phyloP scores from a whole-genome alignment of 2,797 vertebrate genomes.

The Neopelma chrysocephalum region DNA sequence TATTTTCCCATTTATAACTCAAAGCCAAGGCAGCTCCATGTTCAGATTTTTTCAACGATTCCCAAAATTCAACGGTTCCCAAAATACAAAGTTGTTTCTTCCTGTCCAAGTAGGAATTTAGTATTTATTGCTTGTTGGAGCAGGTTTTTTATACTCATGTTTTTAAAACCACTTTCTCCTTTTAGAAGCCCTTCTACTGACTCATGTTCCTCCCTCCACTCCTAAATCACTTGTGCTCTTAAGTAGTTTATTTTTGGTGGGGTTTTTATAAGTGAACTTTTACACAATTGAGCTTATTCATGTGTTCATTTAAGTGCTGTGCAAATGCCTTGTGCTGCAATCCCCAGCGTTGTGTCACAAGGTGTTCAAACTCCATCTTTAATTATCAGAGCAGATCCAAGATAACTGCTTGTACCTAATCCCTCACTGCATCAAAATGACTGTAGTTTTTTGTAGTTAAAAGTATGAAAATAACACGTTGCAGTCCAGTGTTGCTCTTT shows the following conservation, averaged over 20 bases:
- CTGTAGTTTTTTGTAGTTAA: not conserved
- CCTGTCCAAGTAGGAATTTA: not conserved
- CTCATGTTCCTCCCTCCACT: conserved; percentile 5
- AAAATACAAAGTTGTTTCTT: conserved; percentile 7
- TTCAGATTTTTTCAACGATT: not conserved
- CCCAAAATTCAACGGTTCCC: not conserved
- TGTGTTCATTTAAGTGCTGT: not conserved
- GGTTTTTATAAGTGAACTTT: conserved; percentile 2
- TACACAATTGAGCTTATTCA: not conserved
- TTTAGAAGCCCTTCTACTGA: conserved; percentile 36
- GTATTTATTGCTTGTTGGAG: conserved; percentile 24
- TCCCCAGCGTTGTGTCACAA: not conserved
- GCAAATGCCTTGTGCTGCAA: not conserved
- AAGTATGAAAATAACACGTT: not conserved
- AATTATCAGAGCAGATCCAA: not conserved
- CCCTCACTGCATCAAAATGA: not conserved
- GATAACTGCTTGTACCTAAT: not conserved
- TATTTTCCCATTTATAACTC: not conserved
- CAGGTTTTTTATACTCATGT: not conserved
- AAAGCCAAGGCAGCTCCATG: not conserved
- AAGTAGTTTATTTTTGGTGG: conserved; percentile 46
- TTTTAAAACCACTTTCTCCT: conserved; percentile 12
- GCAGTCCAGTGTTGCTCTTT: rapidly evolving
- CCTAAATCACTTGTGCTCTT: not conserved
- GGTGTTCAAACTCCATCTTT: not conserved